Evolutionary conservation across 2,797 vertebrate genomes (phyloP), one percentile per base, ranked within the genome.

Genomic region (Gallirallus australis): DNA sequence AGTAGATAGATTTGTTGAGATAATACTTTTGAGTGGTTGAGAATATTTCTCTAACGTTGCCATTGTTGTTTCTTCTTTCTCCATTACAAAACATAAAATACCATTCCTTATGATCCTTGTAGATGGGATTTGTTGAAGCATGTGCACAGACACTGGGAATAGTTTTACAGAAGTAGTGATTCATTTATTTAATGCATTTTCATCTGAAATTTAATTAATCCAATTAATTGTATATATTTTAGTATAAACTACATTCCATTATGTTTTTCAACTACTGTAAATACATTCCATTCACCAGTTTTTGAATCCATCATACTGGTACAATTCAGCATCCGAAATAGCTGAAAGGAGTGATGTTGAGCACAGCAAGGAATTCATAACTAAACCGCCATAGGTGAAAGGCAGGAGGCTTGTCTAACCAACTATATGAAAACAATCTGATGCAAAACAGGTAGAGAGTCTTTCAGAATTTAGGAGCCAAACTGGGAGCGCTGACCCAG

Each of bases 151-250:
- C 33, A 66, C 70, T 66, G 63, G 52, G 57, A 75, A 70, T 48
- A 77, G 63, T 72, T 78, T 93, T 92, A 85, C 31, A 93, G 82
- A 85, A 89, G 42, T 28, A 86, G 45, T 86, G 78, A 95, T 72
- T 97, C 19, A 93, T 96, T 85, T 96, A 80, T 95, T 93, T 90
- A 91, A 95, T 87, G n/a, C 89, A 86, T 94, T 96, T 95, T 90
- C 65, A 86, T 95, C 85, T 93, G 71, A 66, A 88, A 39, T 96
- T 96, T 95, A 95, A 96, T 97, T 82, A 95, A 92, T 95, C 64
- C 60, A 91, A 81, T 94, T 94, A 90, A 88, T 95, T 94, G 68
- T 82, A 93, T 47, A 76, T 80, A 82, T 93, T 93, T 93, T 87
- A 88, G 57, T 93, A 80, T 85, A 81, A 86, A 30, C 35, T 80